Percentiles rank a stretch among this genome's conserved stretches.
These are phyloP conservation scores for Papilio demoleus DNA, from an alignment of 2,888 invertebrate species.

Conservation along the genomic window DNA sequence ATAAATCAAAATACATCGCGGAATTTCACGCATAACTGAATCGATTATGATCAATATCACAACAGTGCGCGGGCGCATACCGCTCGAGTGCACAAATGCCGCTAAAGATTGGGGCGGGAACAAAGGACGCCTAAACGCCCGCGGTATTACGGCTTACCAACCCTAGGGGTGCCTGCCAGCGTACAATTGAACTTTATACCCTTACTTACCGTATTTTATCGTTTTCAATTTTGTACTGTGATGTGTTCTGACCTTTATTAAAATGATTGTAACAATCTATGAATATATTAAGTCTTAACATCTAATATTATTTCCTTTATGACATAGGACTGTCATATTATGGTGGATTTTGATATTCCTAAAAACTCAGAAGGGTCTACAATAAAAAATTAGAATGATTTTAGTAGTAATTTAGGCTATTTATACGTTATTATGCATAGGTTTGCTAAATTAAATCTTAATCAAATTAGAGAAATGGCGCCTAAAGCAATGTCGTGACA, in stretches of 20 bases:
- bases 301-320: too few species aligned
- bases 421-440: too few species aligned
- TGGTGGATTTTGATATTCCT: too few species aligned
- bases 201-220: background rate
- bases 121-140: constrained; percentile 80
- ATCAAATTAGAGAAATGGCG: too few species aligned
- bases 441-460: too few species aligned
- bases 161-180: constrained; percentile 29
- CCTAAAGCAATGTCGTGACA: too few species aligned
- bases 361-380: too few species aligned
- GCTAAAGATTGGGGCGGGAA: constrained; percentile 59
- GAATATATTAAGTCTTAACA: too few species aligned
- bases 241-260: background rate
- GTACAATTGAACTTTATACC: constrained; percentile 16
- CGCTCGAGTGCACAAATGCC: constrained; percentile 47
- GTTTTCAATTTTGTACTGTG: background rate
- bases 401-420: too few species aligned
- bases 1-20: constrained; percentile 57
- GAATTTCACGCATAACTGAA: constrained; percentile 78
- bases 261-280: too few species aligned
- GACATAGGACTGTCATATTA: too few species aligned
- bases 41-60: constrained; percentile 72
- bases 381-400: too few species aligned
- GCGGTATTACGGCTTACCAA: constrained; percentile 71
- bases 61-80: constrained; percentile 53